Conservation (phyloP, 2,888 invertebrate genomes). For the Matsumyia berberina region DNA sequence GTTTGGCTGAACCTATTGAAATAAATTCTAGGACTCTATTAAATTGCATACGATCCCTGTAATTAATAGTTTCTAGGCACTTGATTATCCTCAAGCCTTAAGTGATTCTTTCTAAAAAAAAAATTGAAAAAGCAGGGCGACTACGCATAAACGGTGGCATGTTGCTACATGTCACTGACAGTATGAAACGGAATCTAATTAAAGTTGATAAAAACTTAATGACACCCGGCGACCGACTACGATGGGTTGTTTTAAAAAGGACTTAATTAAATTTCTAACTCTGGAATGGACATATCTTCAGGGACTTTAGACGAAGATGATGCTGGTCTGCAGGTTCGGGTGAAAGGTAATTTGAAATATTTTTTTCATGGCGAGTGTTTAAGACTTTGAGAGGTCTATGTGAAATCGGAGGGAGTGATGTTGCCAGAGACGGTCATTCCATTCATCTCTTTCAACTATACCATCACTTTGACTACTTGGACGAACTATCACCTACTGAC, state of each 20-base stretch:
- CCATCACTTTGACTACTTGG: no score
- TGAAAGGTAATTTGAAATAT: constrained; percentile 35
- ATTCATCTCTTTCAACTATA: no score
- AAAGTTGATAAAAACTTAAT: constrained; percentile 66
- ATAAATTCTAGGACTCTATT: background rate
- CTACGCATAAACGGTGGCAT: background rate
- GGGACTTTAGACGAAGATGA: constrained; percentile 31
- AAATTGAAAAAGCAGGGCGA: no score
- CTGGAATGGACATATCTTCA: constrained; percentile 60
- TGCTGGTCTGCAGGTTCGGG: constrained; percentile 32
- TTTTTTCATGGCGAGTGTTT: constrained; percentile 46
- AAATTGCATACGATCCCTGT: background rate
- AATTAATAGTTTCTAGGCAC: background rate
- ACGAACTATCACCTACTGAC: no score
- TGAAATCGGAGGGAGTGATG: constrained; percentile 30
- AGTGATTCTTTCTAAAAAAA: no score
- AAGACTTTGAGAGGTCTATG: constrained; percentile 21
- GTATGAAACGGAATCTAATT: constrained; percentile 64
- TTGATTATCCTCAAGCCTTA: no score
- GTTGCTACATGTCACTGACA: constrained; percentile 56
- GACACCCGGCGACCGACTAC: constrained; percentile 34
- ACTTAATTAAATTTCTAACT: constrained; percentile 67
- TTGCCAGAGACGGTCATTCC: no score
- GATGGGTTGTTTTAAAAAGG: constrained; percentile 8
- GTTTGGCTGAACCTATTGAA: constrained; percentile 7